Conservation (phyloP, 2,797 vertebrate species). For the Anableps anableps region DNA sequence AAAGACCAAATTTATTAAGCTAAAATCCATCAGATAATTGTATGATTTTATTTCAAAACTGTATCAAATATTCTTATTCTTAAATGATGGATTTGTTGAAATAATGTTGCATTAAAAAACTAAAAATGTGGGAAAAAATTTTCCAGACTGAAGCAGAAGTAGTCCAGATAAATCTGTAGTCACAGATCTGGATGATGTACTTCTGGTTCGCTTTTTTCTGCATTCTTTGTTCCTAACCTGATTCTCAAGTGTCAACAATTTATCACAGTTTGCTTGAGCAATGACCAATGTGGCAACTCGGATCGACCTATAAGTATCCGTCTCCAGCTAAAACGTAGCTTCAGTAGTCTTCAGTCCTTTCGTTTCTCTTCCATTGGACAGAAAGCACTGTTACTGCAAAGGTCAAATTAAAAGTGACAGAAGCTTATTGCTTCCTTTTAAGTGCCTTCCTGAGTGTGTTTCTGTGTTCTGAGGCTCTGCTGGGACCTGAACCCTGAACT, state of each 20-base stretch:
- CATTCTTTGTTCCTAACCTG: too few relatives aligned
- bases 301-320: neutral
- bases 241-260: neutral
- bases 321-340: neutral
- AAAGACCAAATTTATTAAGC: neutral
- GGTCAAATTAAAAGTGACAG: conserved; percentile 40
- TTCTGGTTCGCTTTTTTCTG: neutral
- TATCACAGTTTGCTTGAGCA: neutral
- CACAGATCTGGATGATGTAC: neutral
- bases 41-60: too few relatives aligned
- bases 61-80: neutral
- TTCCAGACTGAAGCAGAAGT: neutral
- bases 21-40: neutral
- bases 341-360: neutral
- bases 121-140: neutral
- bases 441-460: conserved; percentile 68
- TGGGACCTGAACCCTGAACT: conserved; percentile 62
- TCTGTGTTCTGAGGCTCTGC: conserved; percentile 52
- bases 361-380: neutral
- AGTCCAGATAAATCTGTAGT: neutral
- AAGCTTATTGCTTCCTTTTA: conserved; percentile 36
- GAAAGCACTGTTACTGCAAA: conserved; percentile 14
- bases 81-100: neutral
- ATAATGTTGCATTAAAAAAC: neutral
- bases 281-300: neutral